Conservation (phyloP, 2,797 vertebrate genomes). For the Decapterus maruadsi region DNA sequence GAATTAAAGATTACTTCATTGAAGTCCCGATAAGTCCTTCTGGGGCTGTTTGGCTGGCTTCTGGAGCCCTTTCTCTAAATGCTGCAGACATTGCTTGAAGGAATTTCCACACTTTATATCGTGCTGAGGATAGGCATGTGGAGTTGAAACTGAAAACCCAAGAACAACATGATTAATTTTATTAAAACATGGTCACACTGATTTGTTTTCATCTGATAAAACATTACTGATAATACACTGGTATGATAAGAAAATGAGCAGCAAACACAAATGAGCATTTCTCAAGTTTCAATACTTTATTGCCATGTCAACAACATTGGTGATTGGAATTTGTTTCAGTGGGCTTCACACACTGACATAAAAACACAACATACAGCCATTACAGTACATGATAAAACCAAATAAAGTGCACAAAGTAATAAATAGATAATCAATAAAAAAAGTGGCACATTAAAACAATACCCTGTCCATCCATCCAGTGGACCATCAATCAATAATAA, state of each 20-base stretch:
- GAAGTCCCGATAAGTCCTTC: constrained; percentile 26
- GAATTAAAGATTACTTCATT: constrained; percentile 9
- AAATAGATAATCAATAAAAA: too few species aligned
- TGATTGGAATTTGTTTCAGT: too few species aligned
- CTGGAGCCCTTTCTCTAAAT: constrained; percentile 27
- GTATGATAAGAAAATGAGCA: neutral
- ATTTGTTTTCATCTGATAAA: neutral
- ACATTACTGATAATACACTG: neutral
- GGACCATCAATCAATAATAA: too few species aligned
- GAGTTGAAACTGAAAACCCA: neutral
- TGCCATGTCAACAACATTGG: too few species aligned
- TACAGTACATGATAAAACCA: too few species aligned
- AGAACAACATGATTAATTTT: neutral
- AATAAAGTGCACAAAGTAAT: too few species aligned
- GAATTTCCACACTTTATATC: constrained; percentile 8
- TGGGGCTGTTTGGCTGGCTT: constrained; percentile 21
- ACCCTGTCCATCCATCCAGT: too few species aligned
- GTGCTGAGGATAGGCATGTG: neutral
- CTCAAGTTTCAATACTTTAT: too few species aligned
- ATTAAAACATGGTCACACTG: neutral
- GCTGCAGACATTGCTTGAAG: constrained; percentile 17
- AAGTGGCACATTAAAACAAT: too few species aligned
- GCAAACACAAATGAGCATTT: neutral
- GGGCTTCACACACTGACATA: too few species aligned
- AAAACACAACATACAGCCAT: too few species aligned